Evolutionary conservation across 2,888 invertebrate genomes (phyloP), one percentile per base, ranked within the genome.

Genomic region (Zelleria hepariella): DNA sequence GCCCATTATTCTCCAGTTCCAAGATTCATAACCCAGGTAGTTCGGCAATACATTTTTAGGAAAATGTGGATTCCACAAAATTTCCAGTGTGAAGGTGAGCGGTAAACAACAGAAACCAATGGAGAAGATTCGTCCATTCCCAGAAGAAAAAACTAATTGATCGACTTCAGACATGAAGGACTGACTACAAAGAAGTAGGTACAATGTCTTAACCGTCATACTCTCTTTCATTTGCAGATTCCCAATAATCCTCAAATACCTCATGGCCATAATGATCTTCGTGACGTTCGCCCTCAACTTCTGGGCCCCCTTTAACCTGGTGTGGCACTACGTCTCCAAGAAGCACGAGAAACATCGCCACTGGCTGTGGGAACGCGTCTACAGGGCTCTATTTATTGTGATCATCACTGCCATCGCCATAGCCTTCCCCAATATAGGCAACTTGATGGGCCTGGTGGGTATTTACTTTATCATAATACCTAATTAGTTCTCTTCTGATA

Each of bases 201-300:
- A n/a, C n/a, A n/a, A n/a, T n/a, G n/a, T n/a, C n/a, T n/a, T n/a
- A n/a, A n/a, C n/a, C 26, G 7, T 4, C 26, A 26, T 26, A 7
- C 26, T 7, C 26, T 5, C 26, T 23, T 53, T 55, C 7, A 7
- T 57, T 60, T 58, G 20, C 77, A 88, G 87, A 32, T 85, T 86
- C 21, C 86, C 87, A 15, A 76, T 78, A 42, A 69, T 85, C 1
- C 65, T 88, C 0, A 86, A 87, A 65, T 77, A 73, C 42, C 59
- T 86, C 15, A 87, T 88, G 81, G 87, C 77, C 0, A 59, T 83
- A 0, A 86, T 88, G 86, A 86, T 87, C n/a, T 86, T 82, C 62
- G 75, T 86, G 15, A 88, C 87, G 0, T 87, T 84, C 15, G 86
- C 85, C 0, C 68, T 88, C 0, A 87, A 86, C 66, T 88, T 82